These are phyloP conservation scores for Petroica traversi DNA, from an alignment of 2,113 vertebrate species.

Conservation along the genomic window DNA sequence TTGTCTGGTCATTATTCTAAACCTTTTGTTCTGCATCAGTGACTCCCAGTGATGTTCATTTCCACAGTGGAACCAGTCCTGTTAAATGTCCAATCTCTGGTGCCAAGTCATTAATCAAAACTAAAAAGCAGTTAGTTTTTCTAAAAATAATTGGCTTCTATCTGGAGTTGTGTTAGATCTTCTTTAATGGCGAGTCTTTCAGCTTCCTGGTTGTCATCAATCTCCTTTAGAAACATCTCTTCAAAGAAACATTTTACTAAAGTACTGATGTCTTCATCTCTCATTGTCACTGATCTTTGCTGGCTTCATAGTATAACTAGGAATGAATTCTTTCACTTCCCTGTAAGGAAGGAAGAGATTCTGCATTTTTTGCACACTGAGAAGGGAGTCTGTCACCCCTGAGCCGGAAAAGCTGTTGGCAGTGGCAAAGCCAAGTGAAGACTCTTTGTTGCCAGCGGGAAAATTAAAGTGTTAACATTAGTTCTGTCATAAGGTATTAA, in stretches of 20 bases:
- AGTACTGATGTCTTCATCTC: background rate
- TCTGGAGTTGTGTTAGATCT: background rate
- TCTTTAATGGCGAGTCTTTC: slow-evolving; percentile 9
- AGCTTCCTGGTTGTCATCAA: background rate
- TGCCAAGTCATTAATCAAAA: slow-evolving; percentile 57
- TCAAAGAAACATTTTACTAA: slow-evolving; percentile 9
- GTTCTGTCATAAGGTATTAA: background rate
- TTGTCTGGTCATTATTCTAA: background rate
- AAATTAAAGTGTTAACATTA: background rate
- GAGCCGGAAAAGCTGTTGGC: background rate
- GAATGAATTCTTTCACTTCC: background rate
- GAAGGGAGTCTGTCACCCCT: background rate
- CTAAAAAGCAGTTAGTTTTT: background rate
- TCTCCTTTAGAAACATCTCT: slow-evolving; percentile 14
- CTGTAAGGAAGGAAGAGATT: background rate
- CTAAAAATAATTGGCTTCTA: background rate
- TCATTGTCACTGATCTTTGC: background rate
- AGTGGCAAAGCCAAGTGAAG: background rate
- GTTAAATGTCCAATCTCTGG: background rate
- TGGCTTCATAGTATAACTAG: background rate
- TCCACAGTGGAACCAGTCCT: background rate
- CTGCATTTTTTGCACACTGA: background rate
- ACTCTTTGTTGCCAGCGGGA: background rate
- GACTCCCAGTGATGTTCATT: slow-evolving; percentile 23
- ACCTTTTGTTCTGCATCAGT: background rate